Base-by-base conservation (phyloP, 2,888 invertebrate species). In the Podabrus alpinus region DNA sequence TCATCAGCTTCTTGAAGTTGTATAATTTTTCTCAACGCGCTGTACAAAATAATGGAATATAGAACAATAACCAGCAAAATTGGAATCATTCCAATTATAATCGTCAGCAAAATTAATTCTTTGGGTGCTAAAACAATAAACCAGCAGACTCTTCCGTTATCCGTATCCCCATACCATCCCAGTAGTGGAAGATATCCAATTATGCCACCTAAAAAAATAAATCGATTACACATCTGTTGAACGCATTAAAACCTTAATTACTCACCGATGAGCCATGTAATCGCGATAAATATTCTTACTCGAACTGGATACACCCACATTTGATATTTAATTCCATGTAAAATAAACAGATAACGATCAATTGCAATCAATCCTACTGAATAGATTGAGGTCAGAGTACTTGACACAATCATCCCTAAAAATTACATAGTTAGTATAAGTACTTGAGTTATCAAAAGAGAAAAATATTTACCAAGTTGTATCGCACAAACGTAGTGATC, bases 311-410 rank as follows among this genome's bases (percentile, higher is more conserved):
- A 91, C 68, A 91, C 89, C 89, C 91, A 91, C 72, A 89, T 87
- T 82, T 91, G 90, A 81, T 92, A 92, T 82, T 91, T 89, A 15
- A 92, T 83, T 0, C 92, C 92, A 80, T 92, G 91, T 1, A 92
- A 84, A 66, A 92, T 92, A 83, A 91, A 92, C 64, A 92, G 88
- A 81, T 90, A 92, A 25, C 92, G 87, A 81, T 92, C 92, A 0
- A 92, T 86, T 2, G 91, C 92, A 24, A 92, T 91, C 10, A 92
- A 84, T 1, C 91, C 91, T 4, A 92, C 90, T 68, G 91, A 92
- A 84, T 91, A 91, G 75, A 92, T 90, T 0, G 92, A 92, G 10
- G 91, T 90, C 83, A 92, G 86, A 0, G 91, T 90, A 59, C 91
- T 90, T 73, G 91, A 90, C n/a, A 91, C 91, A 68, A 92, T 88